Evolutionary conservation across 2,888 invertebrate species (phyloP).

Genomic region (Mystacides longicornis): DNA sequence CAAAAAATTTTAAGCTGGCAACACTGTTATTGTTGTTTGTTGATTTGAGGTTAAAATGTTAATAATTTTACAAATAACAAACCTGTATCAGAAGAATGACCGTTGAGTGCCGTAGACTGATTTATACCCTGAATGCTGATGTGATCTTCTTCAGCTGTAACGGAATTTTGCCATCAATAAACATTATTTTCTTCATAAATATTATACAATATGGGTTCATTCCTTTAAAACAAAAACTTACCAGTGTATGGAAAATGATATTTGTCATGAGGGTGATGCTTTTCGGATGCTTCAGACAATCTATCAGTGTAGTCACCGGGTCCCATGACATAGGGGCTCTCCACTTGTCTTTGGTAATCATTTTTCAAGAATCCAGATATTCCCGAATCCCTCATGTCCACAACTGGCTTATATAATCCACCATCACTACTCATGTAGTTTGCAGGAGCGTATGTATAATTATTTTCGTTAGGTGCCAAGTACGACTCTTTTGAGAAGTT

Average conservation of each 20-base stretch:
- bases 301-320: slow-evolving; percentile 53
- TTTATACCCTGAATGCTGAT: slow-evolving; percentile 39
- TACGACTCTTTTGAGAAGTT: slow-evolving; percentile 48
- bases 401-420: slow-evolving; percentile 40
- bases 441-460: slow-evolving; percentile 46
- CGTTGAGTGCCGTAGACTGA: slow-evolving; percentile 31
- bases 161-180: slow-evolving; percentile 14
- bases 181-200: not conserved
- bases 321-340: slow-evolving; percentile 37
- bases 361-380: slow-evolving; percentile 48
- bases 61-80: not conserved
- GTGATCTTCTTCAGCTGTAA: slow-evolving; percentile 70
- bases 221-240: slow-evolving; percentile 23
- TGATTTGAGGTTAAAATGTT: too few species aligned
- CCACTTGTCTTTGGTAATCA: slow-evolving; percentile 46
- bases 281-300: slow-evolving; percentile 64
- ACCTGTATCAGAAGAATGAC: slow-evolving; percentile 20
- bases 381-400: slow-evolving; percentile 45
- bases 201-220: not conserved
- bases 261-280: slow-evolving; percentile 66
- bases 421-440: slow-evolving; percentile 34
- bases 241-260: slow-evolving; percentile 80
- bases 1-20: too few species aligned
- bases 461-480: slow-evolving; percentile 42
- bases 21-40: too few species aligned